Evolutionary conservation across 2,797 vertebrate species (phyloP), one percentile per base, ranked within the genome.

Genomic region (Rallus crepitans): DNA sequence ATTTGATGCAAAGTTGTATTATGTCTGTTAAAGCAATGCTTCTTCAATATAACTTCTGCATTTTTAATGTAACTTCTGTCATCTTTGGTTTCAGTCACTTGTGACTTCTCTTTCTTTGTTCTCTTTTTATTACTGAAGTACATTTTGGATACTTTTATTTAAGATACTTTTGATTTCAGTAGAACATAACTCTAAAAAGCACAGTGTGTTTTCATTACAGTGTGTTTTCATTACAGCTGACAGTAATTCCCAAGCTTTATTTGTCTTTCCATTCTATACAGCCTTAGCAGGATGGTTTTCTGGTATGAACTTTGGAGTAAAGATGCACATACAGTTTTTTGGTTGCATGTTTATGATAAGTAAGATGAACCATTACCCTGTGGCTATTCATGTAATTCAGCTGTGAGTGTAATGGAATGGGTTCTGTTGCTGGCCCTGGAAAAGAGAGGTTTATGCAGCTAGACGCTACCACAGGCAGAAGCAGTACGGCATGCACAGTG

Each of bases 71-170:
- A 89, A 66, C 61, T 96, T 90, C 80, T 95, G 39, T 82, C 72
- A 47, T 91, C 94, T 94, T 89, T 39, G 5, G 18, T 94, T 95
- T 90, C 64, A 7, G 72, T 94, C 84, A 71, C 57, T 19, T 37
- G 60, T 83, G 69, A 84, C 82, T 96, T 92, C 85, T 87, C 59
- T 91, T 86, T 87, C 85, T 80, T 90, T 5, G 2, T 96, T 96
- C 73, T 89, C 47, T 77, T 81, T 90, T 91, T 94, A 78, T 90
- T 87, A 78, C 80, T 93, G 84, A 85, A 93, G 71, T 94, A 81
- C 65, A 35, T 95, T 94, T 91, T 88, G 87, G 90, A 85, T 96
- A 31, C 57, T 90, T 91, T 76, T 94, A 59, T 47, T 48, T 48
- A 21, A 48, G 47, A 21, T 48, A 48, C 47, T 23, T 48, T 55